Base-by-base conservation (phyloP, 2,113 vertebrate genomes). In the Cercocebus atys region DNA sequence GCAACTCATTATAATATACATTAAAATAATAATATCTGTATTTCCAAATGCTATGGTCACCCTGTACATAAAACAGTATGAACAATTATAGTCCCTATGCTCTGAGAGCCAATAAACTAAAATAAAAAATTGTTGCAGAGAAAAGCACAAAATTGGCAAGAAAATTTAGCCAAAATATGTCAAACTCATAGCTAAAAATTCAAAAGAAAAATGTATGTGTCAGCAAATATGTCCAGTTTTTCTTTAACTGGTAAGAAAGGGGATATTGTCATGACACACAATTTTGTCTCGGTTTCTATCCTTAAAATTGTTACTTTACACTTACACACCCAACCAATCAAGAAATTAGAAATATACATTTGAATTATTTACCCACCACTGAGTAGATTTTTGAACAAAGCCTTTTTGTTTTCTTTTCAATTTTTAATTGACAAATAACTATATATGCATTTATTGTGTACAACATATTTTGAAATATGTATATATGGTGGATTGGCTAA, bases 261-360 rank as follows among this genome's bases (percentile, higher is more conserved):
- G 22, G 3, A 95, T 76, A 76, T 30, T 52, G 50, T 32, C 6
- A 27, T 45, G 8, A 23, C 59, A 16, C 18, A 76, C 6, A 87
- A 70, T 93, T 90, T 85, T 96, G 8, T 80, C 83, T 57, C 93
- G 8, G 8, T 76, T 94, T 88, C 50, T 88, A 43, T 87, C 16
- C 45, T 92, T 73, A 82, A 91, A 95, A 85, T n/a, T 40, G 80
- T 78, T 80, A 88, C 85, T 79, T 80, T 88, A 43, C 8, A 93
- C 27, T 93, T 78, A 7, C 61, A 64, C 12, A 30, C 18, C 12
- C 55, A 72, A 6, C 0, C 90, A 92, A n/a, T 57, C 25, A 88
- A 93, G 40, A 96, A 94, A 91, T 88, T 75, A 57, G 18, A 90
- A 93, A 91, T 82, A 86, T 13, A 45, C 43, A 64, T 79, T 94